A percentile compares a stretch with the other conserved stretches of the same genome.
Evolutionary conservation across 23 tunicate genomes (phyloP).

Genomic region (Trididemnum clinides): DNA sequence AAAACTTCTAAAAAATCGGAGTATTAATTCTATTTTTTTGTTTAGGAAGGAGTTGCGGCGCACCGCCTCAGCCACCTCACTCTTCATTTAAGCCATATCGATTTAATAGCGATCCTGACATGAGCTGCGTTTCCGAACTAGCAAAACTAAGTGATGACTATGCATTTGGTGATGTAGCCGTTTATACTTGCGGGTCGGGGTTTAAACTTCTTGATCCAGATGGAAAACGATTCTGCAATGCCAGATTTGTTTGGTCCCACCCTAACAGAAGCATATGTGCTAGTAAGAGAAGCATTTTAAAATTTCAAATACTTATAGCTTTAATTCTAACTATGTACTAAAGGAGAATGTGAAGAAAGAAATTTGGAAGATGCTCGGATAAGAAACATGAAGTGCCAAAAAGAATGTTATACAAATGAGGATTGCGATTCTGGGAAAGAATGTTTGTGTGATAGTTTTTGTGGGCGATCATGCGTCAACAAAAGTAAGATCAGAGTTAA

Average conservation of each 20-base stretch:
- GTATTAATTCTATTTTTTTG: no score
- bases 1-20: no score
- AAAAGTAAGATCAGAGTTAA: no score
- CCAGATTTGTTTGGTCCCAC: background rate
- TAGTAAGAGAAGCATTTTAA: background rate
- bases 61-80: no score
- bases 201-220: background rate
- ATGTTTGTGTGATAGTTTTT: slow-evolving; percentile 74
- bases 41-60: no score
- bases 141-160: no score
- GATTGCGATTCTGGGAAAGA: slow-evolving; percentile 32
- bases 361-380: background rate
- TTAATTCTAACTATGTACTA: background rate
- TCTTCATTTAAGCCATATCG: no score
- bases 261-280: background rate
- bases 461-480: slow-evolving; percentile 77
- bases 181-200: background rate
- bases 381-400: slow-evolving; percentile 26
- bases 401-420: slow-evolving; percentile 24
- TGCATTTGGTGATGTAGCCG: slow-evolving; percentile 1
- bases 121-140: no score
- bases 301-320: no score
- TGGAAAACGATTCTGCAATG: background rate
- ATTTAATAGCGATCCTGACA: no score
- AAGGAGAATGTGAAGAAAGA: background rate